A percentile compares a stretch with the other conserved stretches of the same genome.
Evolutionary conservation across 2,888 invertebrate genomes (phyloP).

Genomic region (Hydraecia micacea): DNA sequence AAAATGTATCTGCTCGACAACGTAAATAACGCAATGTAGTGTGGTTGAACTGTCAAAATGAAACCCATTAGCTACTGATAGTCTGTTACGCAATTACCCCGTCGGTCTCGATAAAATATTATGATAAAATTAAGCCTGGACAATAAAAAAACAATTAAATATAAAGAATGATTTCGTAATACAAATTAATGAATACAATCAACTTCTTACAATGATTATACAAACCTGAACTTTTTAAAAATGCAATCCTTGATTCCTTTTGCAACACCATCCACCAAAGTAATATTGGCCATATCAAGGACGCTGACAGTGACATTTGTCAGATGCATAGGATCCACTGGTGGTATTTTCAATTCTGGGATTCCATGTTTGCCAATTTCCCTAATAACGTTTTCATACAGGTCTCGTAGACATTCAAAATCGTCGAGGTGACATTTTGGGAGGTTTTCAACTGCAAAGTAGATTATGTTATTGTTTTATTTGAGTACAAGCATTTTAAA

Average conservation of each 20-base stretch:
- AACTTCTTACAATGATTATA: not conserved
- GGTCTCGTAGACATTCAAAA: conserved; percentile 66
- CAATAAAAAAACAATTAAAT: no score
- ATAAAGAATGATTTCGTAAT: no score
- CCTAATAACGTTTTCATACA: conserved; percentile 62
- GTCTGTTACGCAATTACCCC: no score
- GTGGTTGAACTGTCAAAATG: no score
- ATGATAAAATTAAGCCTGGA: no score
- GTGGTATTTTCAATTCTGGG: conserved; percentile 70
- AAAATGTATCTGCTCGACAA: no score
- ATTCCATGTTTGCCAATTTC: conserved; percentile 70
- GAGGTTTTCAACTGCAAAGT: conserved; percentile 69
- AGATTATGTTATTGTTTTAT: not conserved
- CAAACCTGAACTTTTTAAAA: conserved; percentile 68
- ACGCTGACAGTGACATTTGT: conserved; percentile 67
- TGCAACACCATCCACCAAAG: conserved; percentile 70
- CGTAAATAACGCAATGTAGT: no score
- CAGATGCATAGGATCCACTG: conserved; percentile 73
- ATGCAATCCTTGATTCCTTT: conserved; percentile 74
- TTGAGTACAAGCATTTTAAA: not conserved
- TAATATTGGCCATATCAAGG: conserved; percentile 67
- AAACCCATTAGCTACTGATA: no score
- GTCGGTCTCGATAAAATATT: no score
- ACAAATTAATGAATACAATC: not conserved
- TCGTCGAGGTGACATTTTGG: conserved; percentile 73